Percentiles rank a stretch among this genome's conserved stretches.
phyloP scores from a whole-genome alignment of 2,888 invertebrate species.

The Dinocampus coccinellae region DNA sequence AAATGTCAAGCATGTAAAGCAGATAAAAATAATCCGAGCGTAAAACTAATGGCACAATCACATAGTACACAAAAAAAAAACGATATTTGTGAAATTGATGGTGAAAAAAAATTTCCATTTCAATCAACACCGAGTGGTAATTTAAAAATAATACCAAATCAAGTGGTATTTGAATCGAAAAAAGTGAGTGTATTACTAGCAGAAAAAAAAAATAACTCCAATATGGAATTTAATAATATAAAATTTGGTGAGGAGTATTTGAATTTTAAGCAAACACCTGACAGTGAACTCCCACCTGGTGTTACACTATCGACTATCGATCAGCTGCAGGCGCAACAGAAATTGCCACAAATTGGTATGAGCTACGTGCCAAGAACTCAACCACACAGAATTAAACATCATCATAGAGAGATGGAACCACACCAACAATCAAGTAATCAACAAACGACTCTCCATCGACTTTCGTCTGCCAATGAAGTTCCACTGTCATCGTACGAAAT shows the following conservation, averaged over 20 bases:
- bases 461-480: slow-evolving; percentile 52
- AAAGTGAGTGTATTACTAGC: slow-evolving; percentile 79
- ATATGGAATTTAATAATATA: slow-evolving; percentile 40
- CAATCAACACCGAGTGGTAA: slow-evolving; percentile 79
- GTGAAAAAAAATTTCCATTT: slow-evolving; percentile 77
- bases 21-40: not conserved
- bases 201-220: slow-evolving; percentile 71
- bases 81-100: slow-evolving; percentile 35
- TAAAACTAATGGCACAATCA: slow-evolving; percentile 53
- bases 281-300: slow-evolving; percentile 52
- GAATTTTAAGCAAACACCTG: slow-evolving; percentile 40
- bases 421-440: slow-evolving; percentile 40
- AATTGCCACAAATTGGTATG: slow-evolving; percentile 43
- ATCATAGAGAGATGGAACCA: slow-evolving; percentile 52
- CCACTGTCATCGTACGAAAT: slow-evolving; percentile 62
- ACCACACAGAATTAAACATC: slow-evolving; percentile 49
- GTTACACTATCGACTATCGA: slow-evolving; percentile 53
- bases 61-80: not conserved
- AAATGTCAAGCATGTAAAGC: slow-evolving; percentile 18
- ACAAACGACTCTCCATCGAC: slow-evolving; percentile 42
- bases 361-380: slow-evolving; percentile 55
- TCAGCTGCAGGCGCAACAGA: slow-evolving; percentile 52
- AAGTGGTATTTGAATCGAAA: slow-evolving; percentile 79
- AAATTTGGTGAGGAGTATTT: slow-evolving; percentile 4
- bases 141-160: slow-evolving; percentile 78